A percentile compares a stretch with the other conserved stretches of the same genome.
Conservation (phyloP, 2,113 vertebrate species). For the Sturnira hondurensis region DNA sequence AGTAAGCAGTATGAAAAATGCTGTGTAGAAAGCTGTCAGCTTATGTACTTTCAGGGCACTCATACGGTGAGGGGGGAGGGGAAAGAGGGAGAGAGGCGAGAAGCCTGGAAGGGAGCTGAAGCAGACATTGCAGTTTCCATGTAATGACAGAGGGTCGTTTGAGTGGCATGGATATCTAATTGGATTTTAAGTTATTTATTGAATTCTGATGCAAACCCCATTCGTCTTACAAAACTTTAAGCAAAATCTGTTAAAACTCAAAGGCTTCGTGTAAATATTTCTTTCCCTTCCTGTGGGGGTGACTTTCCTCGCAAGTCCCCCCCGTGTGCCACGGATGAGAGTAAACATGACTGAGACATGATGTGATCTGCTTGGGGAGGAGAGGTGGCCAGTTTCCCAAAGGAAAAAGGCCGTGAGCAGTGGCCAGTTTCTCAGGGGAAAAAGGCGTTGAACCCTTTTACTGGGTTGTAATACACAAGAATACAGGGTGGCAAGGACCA, state of each 20-base stretch:
- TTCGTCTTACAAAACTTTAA: not conserved
- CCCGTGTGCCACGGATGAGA: too few species aligned
- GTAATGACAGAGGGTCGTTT: not conserved
- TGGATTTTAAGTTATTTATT: not conserved
- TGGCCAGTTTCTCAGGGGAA: too few species aligned
- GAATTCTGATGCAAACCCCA: not conserved
- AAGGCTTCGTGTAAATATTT: not conserved
- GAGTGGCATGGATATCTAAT: not conserved
- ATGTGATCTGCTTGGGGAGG: too few species aligned
- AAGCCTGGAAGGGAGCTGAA: not conserved
- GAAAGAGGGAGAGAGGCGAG: not conserved
- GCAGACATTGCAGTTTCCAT: not conserved
- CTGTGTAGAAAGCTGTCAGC: not conserved
- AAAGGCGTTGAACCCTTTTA: too few species aligned
- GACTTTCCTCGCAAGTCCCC: too few species aligned
- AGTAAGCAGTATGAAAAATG: not conserved
- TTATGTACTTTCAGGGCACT: not conserved
- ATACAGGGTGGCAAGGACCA: too few species aligned
- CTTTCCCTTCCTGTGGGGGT: too few species aligned
- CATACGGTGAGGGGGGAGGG: not conserved
- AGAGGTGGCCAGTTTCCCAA: too few species aligned
- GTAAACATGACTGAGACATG: too few species aligned
- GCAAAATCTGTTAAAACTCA: not conserved
- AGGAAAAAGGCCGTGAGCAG: too few species aligned
- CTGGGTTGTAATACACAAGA: too few species aligned